A percentile compares a stretch with the other conserved stretches of the same genome.
phyloP scores from a whole-genome alignment of 2,888 invertebrate species.

The Eurois occulta region DNA sequence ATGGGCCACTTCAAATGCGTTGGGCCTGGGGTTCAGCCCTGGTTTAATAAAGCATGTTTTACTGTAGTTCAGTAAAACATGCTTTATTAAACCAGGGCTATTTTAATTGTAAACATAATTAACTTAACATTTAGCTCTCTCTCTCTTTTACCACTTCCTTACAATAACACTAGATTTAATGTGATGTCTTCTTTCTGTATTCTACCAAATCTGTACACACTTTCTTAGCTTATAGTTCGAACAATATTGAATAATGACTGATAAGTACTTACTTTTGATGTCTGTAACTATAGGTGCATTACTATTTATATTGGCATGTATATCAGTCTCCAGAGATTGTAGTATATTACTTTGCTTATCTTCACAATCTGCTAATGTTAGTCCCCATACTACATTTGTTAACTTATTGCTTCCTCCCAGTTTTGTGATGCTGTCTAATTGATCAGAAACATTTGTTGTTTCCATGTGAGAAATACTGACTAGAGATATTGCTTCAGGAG shows the following conservation, averaged over 20 bases:
- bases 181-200: background rate
- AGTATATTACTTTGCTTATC: constrained; percentile 38
- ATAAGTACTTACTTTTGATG: constrained; percentile 46
- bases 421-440: constrained; percentile 24
- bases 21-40: background rate
- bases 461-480: constrained; percentile 37
- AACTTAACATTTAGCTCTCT: background rate
- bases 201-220: background rate
- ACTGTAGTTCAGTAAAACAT: no score
- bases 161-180: background rate
- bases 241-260: background rate
- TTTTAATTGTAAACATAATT: background rate
- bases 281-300: constrained; percentile 22
- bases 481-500: constrained; percentile 61
- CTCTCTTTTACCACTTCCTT: background rate
- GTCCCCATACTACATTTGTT: constrained; percentile 44
- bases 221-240: background rate
- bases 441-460: constrained; percentile 28
- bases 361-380: constrained; percentile 49
- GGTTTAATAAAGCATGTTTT: background rate
- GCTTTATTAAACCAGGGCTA: no score
- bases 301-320: constrained; percentile 56
- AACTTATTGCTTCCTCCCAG: constrained; percentile 26
- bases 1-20: background rate
- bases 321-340: constrained; percentile 56